Base-by-base conservation (phyloP, 2,113 vertebrate genomes). In the Antigone vipio region DNA sequence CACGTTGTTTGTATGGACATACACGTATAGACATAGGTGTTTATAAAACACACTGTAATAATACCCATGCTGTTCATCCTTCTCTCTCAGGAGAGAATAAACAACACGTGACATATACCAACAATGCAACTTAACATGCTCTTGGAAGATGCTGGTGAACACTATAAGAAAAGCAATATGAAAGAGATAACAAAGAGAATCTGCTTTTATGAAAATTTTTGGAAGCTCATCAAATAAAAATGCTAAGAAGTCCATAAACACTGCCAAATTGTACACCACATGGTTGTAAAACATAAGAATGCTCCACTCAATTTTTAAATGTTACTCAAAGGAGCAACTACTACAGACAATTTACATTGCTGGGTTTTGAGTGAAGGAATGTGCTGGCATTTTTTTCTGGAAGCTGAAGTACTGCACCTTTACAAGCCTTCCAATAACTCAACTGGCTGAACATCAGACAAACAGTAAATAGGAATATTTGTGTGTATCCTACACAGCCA, bases 381-480 rank as follows among this genome's bases (percentile, higher is more conserved):
- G 47, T 64, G 20, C 12, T 94, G 72, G 58, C 69, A 84, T 88
- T 87, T 75, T 42, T 5, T 93, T 95, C 50, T 85, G 76, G 63
- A 93, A 92, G 63, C 47, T 79, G 26, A 63, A 82, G 44, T 60
- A 69, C 13, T 47, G 50, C 60, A 88, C 93, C 71, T 93, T 93
- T 85, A 73, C 66, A 87, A 88, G 27, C 30, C n/a, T 91, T 89
- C 30, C 73, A 84, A n/a, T 76, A 93, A 79, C 27, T 86, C 35
- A 60, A 11, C 56, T 83, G 88, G 67, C 50, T 96, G 73, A 80
- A 93, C 23, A 91, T 92, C 62, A 94, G 68, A 92, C 38, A 62
- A 40, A 55, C 2, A 84, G 27, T 53, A 95, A 82, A 89, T 66
- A 83, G 45, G 47, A 58, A 42, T 88, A 56, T 56, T 85, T 94